Evolutionary conservation across 2,888 invertebrate species (phyloP).

Genomic region (Listrodromus nycthemerus): DNA sequence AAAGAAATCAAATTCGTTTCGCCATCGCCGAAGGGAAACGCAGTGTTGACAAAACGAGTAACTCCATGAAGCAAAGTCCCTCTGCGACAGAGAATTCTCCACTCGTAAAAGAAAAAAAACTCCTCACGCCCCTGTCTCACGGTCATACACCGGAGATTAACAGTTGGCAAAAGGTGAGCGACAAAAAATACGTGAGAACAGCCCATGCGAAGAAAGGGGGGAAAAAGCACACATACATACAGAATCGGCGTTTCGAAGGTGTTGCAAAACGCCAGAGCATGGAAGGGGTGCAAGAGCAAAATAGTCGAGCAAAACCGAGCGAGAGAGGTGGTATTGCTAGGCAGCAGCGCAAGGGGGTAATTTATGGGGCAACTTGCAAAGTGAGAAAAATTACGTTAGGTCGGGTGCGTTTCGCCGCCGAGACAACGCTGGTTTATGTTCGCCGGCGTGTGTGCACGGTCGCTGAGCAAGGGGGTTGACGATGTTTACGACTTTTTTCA

Average conservation of each 20-base stretch:
- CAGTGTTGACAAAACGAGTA: conserved; percentile 27
- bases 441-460: conserved; percentile 53
- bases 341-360: conserved; percentile 71
- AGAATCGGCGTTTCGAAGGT: conserved; percentile 28
- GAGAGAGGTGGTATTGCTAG: conserved; percentile 39
- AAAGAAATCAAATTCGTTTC: conserved; percentile 21
- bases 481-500: conserved; percentile 79
- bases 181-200: conserved; percentile 15
- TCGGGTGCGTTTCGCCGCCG: conserved; percentile 73
- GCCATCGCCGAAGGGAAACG: background rate
- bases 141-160: conserved; percentile 26
- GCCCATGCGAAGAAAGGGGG: conserved; percentile 7
- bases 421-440: conserved; percentile 79
- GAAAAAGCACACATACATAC: conserved; percentile 32
- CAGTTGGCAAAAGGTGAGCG: conserved; percentile 14
- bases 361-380: conserved; percentile 82
- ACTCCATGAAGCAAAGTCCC: conserved; percentile 9
- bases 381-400: conserved; percentile 83
- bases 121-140: background rate
- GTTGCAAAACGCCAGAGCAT: conserved; percentile 61
- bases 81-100: conserved; percentile 21
- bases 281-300: conserved; percentile 57
- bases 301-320: conserved; percentile 62
- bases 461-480: conserved; percentile 65
- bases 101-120: conserved; percentile 40